These are phyloP conservation scores for Synergus gifuensis DNA, from an alignment of 2,888 invertebrate species.

Conservation along the genomic window DNA sequence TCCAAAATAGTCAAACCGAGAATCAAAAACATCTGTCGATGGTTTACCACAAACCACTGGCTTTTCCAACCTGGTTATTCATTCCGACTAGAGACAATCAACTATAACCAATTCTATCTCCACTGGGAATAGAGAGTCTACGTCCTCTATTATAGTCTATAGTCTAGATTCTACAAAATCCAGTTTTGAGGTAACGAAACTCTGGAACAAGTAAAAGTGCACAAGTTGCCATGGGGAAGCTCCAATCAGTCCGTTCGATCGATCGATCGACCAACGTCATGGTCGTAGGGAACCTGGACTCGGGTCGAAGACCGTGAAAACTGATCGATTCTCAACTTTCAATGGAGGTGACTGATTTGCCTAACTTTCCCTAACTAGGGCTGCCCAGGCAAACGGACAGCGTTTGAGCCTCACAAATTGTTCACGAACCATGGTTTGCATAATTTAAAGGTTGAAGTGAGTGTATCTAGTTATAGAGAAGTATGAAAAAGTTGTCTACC, in stretches of 20 bases:
- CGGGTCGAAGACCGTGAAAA: constrained; percentile 54
- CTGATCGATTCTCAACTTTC: constrained; percentile 36
- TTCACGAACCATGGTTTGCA: not conserved
- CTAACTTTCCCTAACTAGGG: constrained; percentile 60
- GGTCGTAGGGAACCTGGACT: constrained; percentile 3
- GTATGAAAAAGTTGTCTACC: not conserved
- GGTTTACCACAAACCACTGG: not conserved
- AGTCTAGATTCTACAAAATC: not conserved
- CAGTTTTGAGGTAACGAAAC: not conserved
- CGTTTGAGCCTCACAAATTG: too few species aligned
- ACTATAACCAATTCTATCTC: constrained; percentile 6
- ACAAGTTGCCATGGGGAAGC: constrained; percentile 55
- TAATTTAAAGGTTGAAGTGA: not conserved
- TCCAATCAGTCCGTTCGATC: constrained; percentile 45
- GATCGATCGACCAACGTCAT: constrained; percentile 36
- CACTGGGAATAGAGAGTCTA: not conserved
- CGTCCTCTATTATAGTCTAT: not conserved
- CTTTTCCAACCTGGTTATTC: not conserved
- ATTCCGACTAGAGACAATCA: not conserved
- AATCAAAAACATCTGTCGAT: not conserved
- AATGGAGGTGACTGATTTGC: constrained; percentile 55
- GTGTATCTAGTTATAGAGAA: not conserved
- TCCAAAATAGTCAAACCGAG: not conserved
- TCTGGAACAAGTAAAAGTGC: constrained; percentile 7
- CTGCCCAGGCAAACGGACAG: constrained; percentile 48